A percentile compares a stretch with the other conserved stretches of the same genome.
Evolutionary conservation across 2,888 invertebrate genomes (phyloP).

Genomic region (Melipona bicolor): DNA sequence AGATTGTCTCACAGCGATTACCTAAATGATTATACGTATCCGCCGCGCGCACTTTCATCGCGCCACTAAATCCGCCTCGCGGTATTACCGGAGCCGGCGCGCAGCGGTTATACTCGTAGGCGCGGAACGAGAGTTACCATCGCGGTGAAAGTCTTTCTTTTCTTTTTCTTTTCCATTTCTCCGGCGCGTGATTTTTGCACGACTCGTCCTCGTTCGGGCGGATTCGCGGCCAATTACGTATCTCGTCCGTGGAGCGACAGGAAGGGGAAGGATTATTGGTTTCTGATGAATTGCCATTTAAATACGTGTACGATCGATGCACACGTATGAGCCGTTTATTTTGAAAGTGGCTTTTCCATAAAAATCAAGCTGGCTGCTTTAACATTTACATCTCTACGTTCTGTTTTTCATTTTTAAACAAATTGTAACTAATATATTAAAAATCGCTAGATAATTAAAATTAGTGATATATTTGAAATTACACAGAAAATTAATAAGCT

Average conservation of each 20-base stretch:
- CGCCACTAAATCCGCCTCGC: constrained; percentile 61
- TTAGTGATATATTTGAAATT: too few relatives aligned
- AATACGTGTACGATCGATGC: too few relatives aligned
- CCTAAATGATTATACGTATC: constrained; percentile 73
- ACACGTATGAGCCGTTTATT: too few relatives aligned
- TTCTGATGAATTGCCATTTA: neutral
- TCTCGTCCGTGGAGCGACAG: too few relatives aligned
- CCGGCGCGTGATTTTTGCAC: constrained; percentile 12
- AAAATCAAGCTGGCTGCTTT: too few relatives aligned
- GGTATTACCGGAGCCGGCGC: constrained; percentile 51
- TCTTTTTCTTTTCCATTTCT: constrained; percentile 49
- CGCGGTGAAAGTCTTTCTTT: constrained; percentile 58
- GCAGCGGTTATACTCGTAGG: constrained; percentile 42
- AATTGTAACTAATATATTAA: too few relatives aligned
- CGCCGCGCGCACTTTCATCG: constrained; percentile 74
- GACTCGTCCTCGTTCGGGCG: neutral
- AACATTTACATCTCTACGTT: too few relatives aligned
- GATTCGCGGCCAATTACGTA: neutral
- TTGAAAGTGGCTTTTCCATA: too few relatives aligned
- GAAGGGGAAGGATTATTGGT: too few relatives aligned
- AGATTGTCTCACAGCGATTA: constrained; percentile 78
- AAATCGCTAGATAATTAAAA: too few relatives aligned
- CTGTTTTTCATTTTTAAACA: too few relatives aligned
- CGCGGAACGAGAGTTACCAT: constrained; percentile 28
- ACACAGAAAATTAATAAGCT: too few relatives aligned